Conservation (phyloP, 1,140 invertebrate species). For the Arctopsyche grandis region DNA sequence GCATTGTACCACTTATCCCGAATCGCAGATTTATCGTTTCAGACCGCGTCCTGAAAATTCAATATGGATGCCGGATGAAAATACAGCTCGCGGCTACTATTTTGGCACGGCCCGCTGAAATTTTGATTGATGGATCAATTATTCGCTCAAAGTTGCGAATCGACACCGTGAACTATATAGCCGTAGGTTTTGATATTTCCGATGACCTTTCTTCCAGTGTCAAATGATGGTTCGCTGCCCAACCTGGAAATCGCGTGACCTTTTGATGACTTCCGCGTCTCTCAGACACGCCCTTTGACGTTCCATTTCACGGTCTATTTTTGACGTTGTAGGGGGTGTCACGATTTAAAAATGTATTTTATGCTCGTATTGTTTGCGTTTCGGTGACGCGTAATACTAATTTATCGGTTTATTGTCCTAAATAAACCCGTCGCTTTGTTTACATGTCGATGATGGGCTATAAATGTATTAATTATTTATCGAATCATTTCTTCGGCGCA, state of each 20-base stretch:
- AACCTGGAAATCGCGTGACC: constrained; percentile 37
- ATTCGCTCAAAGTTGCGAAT: too few species aligned
- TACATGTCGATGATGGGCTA: too few species aligned
- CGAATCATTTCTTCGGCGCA: too few species aligned
- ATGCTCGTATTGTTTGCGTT: not conserved
- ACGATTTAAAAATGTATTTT: not conserved
- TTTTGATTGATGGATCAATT: not conserved
- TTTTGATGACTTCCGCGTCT: constrained; percentile 32
- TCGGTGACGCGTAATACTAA: not conserved
- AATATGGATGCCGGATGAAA: too few species aligned
- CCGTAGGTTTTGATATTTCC: not conserved
- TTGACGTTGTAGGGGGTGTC: not conserved
- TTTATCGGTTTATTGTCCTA: not conserved
- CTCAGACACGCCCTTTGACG: constrained; percentile 19
- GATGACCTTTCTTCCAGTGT: constrained; percentile 28
- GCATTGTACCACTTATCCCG: too few species aligned
- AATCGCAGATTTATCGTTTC: not conserved
- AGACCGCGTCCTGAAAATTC: not conserved
- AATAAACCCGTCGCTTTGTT: too few species aligned
- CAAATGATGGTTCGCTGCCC: constrained; percentile 7
- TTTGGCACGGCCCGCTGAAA: not conserved
- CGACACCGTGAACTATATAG: too few species aligned
- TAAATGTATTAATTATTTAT: too few species aligned
- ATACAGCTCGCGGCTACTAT: too few species aligned
- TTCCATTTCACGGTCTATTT: not conserved